Evolutionary conservation across 2,888 invertebrate species (phyloP), one percentile per base, ranked within the genome.

Genomic region (Luffia ferchaultella): DNA sequence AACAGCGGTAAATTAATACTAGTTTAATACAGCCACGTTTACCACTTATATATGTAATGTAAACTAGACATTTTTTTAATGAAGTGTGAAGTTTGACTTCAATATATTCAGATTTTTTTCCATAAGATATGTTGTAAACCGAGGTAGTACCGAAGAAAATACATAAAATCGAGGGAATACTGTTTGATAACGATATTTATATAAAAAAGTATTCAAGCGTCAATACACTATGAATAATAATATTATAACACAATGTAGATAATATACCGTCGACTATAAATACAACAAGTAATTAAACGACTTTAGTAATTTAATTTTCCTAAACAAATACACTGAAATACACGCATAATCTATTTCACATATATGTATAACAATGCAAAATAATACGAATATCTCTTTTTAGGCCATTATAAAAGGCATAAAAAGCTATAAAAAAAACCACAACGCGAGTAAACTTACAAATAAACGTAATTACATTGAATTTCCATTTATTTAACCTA

Each of bases 21-120:
- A 78, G 64, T 78, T 78, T 80, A 80, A 75, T 80, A 78, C 75
- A 77, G 62, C 45, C 72, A 73, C 70, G 67, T 70, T 70, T 66
- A 75, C 67, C 64, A 76, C 73, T 72, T 76, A 76, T 70, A 78
- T n/a, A 18, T 19, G 15, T 18, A 42, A 48, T 7, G 17, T 42
- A 42, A 20, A 49, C 70, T 65, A 67, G 62, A 62, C 60, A 61
- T 65, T 71, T n/a, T n/a, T 48, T 64, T 60, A 65, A 63, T 70
- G 67, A 67, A 72, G 65, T 59, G 61, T 65, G 73, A 79, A 79
- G 77, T 77, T 71, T 67, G 54, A 78, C 79, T 73, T 72, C 76
- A 71, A 64, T 65, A 40, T 40, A 12, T 30, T 12, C 12, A 12
- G 30, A 30, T 30, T 30, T 30, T 16, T 7, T 42, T 42, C n/a